Conservation (phyloP, 2,888 invertebrate genomes). For the Apamea epomidion region DNA sequence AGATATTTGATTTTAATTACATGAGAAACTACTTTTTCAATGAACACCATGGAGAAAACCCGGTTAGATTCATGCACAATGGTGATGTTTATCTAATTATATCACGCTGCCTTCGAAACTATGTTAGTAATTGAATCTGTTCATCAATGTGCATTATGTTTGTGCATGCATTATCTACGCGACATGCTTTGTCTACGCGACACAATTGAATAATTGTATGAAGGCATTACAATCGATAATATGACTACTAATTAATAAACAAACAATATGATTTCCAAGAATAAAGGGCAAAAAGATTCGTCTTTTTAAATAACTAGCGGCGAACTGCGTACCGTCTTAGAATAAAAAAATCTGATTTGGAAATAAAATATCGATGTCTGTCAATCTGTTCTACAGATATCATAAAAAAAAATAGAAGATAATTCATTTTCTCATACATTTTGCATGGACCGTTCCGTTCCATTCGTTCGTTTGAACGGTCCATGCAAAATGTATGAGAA, state of each 20-base stretch:
- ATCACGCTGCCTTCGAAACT: slow-evolving; percentile 17
- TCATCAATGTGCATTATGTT: slow-evolving; percentile 1
- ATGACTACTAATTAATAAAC: not conserved
- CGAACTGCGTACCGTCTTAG: too few species aligned
- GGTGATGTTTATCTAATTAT: slow-evolving; percentile 35
- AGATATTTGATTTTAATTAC: slow-evolving; percentile 11
- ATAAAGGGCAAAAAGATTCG: not conserved
- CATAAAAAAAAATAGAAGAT: too few species aligned
- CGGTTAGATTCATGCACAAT: slow-evolving; percentile 37
- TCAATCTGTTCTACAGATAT: too few species aligned
- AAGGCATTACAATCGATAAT: not conserved
- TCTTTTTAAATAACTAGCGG: too few species aligned
- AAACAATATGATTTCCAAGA: not conserved
- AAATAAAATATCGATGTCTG: too few species aligned
- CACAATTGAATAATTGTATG: slow-evolving; percentile 9
- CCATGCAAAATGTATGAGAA: too few species aligned
- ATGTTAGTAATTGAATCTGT: slow-evolving; percentile 10
- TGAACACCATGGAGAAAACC: slow-evolving; percentile 17
- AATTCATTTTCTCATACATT: too few species aligned
- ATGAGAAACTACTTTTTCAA: slow-evolving; percentile 32
- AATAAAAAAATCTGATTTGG: too few species aligned
- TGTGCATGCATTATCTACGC: not conserved
- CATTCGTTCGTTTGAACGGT: too few species aligned
- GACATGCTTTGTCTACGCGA: slow-evolving; percentile 4
- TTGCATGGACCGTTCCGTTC: too few species aligned